Evolutionary conservation across 2,888 invertebrate genomes (phyloP).

Genomic region (Drosophila paranaensis): DNA sequence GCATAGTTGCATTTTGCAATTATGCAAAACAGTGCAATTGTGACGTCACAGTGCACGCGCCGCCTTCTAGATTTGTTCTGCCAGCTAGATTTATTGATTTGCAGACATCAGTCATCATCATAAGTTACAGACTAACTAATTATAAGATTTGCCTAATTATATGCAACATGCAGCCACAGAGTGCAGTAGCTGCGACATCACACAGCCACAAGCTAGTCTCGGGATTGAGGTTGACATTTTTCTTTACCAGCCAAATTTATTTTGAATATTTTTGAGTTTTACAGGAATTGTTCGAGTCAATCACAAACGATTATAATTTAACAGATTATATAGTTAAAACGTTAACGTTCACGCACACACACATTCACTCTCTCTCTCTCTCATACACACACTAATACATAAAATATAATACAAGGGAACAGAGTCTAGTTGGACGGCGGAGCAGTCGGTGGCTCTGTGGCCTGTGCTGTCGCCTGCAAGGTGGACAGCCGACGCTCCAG

Average conservation of each 20-base stretch:
- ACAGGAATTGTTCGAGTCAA: constrained; percentile 5
- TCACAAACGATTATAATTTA: constrained; percentile 16
- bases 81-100: background rate
- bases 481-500: constrained; percentile 22
- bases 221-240: background rate
- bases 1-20: constrained; percentile 2
- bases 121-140: background rate
- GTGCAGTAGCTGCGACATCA: background rate
- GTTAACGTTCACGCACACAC: background rate
- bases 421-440: background rate
- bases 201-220: too few species aligned
- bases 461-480: constrained; percentile 1
- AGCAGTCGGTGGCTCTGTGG: too few species aligned
- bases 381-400: background rate
- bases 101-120: too few species aligned
- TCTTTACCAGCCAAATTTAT: background rate
- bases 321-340: constrained; percentile 3
- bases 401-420: constrained; percentile 3
- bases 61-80: background rate
- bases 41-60: constrained; percentile 10
- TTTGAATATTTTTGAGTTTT: background rate
- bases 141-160: background rate
- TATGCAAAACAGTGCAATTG: background rate
- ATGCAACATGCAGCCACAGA: background rate
- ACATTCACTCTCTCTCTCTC: background rate